These are phyloP conservation scores for Tachycineta bicolor DNA, from an alignment of 2,113 vertebrate genomes.

Conservation along the genomic window DNA sequence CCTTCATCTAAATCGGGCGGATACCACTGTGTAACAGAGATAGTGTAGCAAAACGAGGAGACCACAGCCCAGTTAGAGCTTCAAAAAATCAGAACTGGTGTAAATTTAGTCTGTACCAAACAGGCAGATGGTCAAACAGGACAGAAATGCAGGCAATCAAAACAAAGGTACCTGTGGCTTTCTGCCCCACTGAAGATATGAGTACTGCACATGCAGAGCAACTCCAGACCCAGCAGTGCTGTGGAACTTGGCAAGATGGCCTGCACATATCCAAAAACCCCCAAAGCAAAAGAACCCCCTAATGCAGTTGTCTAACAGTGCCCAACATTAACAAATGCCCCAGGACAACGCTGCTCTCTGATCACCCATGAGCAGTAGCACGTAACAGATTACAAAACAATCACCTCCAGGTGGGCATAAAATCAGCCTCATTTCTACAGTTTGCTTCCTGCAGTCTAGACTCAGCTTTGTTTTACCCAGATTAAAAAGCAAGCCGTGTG, in stretches of 20 bases:
- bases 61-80: background rate
- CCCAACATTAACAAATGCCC: rapidly evolving
- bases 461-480: background rate
- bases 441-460: background rate
- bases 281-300: background rate
- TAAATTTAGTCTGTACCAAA: background rate
- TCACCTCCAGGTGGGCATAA: background rate
- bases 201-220: background rate
- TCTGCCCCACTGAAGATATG: background rate
- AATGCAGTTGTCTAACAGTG: rapidly evolving
- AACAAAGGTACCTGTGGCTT: background rate
- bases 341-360: background rate
- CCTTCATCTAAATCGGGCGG: background rate
- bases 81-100: background rate
- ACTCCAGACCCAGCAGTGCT: background rate
- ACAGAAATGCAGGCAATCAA: background rate
- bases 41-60: background rate
- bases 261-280: background rate
- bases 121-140: background rate
- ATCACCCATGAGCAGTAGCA: background rate
- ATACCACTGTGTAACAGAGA: background rate
- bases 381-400: background rate
- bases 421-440: background rate
- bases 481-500: background rate
- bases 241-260: background rate